Percentiles rank a stretch among this genome's conserved stretches.
Evolutionary conservation across 2,888 invertebrate species (phyloP).

Genomic region (Andrena chrysosceles): DNA sequence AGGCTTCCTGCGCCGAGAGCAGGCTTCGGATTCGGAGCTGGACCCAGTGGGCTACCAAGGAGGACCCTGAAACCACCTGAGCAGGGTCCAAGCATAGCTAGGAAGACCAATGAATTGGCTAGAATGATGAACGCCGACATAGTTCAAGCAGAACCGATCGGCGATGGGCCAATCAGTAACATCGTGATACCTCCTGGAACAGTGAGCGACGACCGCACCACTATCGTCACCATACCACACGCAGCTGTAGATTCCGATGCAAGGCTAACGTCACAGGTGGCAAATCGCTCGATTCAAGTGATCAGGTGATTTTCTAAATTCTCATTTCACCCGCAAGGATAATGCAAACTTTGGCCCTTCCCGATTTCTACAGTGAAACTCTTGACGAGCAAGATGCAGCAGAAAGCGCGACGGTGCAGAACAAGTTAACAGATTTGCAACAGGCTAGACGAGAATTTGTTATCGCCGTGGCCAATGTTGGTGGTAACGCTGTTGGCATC

Average conservation of each 20-base stretch:
- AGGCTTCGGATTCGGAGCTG: background rate
- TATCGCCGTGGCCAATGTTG: conserved; percentile 77
- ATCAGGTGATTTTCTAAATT: conserved; percentile 63
- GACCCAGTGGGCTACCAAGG: background rate
- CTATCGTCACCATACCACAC: conserved; percentile 74
- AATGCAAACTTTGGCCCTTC: background rate
- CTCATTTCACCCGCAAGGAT: background rate
- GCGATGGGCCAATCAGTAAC: conserved; percentile 73
- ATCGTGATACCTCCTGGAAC: conserved; percentile 78
- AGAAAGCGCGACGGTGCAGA: conserved; percentile 72
- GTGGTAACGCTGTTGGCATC: conserved; percentile 72
- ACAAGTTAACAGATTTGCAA: conserved; percentile 76
- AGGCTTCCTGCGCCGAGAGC: too few relatives aligned
- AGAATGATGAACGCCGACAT: conserved; percentile 76
- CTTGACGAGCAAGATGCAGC: conserved; percentile 76
- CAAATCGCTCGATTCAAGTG: conserved; percentile 75
- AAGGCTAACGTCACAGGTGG: conserved; percentile 31
- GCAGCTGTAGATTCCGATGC: conserved; percentile 9
- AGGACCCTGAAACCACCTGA: background rate
- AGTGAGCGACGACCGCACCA: conserved; percentile 72
- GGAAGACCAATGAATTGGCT: conserved; percentile 72
- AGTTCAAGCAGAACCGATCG: conserved; percentile 75
- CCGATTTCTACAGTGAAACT: conserved; percentile 56
- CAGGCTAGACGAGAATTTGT: conserved; percentile 80
- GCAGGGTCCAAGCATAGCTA: conserved; percentile 45